phyloP scores from a whole-genome alignment of 2,888 invertebrate genomes.

The Ephialtes manifestator region DNA sequence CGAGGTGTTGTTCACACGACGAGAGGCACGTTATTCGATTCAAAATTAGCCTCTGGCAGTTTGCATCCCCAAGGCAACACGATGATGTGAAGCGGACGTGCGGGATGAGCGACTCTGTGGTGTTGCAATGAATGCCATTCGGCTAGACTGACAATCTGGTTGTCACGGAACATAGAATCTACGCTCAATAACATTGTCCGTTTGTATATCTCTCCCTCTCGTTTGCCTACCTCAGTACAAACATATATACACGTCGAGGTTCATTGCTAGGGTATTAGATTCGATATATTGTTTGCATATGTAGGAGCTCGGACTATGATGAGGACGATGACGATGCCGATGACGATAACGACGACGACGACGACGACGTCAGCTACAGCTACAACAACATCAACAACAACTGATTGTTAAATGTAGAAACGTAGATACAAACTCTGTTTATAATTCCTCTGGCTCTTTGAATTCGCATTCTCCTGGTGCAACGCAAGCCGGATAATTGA shows the following conservation, averaged over 20 bases:
- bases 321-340: too few species aligned
- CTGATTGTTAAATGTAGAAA: constrained; percentile 21
- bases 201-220: neutral
- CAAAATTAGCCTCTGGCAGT: constrained; percentile 17
- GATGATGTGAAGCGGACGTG: neutral
- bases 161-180: constrained; percentile 14
- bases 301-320: too few species aligned
- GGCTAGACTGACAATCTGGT: neutral
- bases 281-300: too few species aligned
- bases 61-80: neutral
- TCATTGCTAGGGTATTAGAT: too few species aligned
- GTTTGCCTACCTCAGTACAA: neutral
- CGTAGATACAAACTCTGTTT: neutral
- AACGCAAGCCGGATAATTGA: constrained; percentile 47
- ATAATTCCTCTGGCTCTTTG: neutral
- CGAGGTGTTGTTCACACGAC: constrained; percentile 8
- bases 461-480: neutral
- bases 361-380: constrained; percentile 20
- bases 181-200: neutral
- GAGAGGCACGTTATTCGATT: constrained; percentile 7
- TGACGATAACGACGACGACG: neutral
- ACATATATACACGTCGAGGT: neutral
- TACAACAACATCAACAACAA: neutral
- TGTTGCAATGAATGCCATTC: constrained; percentile 14
- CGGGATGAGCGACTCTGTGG: constrained; percentile 14